A percentile compares a stretch with the other conserved stretches of the same genome.
These are phyloP conservation scores for Spea hammondii DNA, from an alignment of 2,797 vertebrate species.

Conservation along the genomic window DNA sequence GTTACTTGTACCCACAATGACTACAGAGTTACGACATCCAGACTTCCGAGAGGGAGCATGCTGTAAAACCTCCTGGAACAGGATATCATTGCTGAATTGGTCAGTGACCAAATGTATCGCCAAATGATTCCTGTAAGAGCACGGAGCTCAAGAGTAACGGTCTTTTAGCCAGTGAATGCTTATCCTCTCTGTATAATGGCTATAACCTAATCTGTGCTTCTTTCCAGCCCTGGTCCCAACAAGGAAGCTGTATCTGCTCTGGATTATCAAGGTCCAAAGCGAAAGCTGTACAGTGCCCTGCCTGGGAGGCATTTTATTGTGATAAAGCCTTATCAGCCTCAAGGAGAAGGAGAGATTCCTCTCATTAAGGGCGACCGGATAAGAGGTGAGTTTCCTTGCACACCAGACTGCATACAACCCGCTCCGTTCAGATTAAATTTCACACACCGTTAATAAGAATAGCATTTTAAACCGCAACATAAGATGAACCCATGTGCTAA, in stretches of 20 bases:
- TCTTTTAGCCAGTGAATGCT: no score
- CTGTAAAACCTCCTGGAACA: no score
- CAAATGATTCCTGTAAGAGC: no score
- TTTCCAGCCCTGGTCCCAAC: constrained; percentile 70
- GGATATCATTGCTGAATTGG: no score
- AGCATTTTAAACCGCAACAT: not conserved
- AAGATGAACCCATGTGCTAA: not conserved
- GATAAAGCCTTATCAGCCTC: constrained; percentile 83
- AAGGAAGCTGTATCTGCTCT: constrained; percentile 67
- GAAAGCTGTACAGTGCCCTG: constrained; percentile 93
- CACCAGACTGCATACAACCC: not conserved
- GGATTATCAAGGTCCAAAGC: constrained; percentile 74
- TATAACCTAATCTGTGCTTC: not conserved
- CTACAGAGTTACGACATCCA: no score
- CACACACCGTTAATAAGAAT: not conserved
- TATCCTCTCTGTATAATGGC: no score
- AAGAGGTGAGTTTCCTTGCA: constrained; percentile 80
- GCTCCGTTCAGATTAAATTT: not conserved
- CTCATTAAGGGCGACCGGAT: constrained; percentile 90
- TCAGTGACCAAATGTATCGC: no score
- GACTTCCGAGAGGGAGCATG: no score
- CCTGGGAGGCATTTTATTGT: constrained; percentile 90
- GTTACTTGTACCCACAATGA: no score
- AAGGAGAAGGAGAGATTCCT: constrained; percentile 88
- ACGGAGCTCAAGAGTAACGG: no score